Conservation (phyloP, 2,888 invertebrate genomes). For the Himalopsyche tibetana region DNA sequence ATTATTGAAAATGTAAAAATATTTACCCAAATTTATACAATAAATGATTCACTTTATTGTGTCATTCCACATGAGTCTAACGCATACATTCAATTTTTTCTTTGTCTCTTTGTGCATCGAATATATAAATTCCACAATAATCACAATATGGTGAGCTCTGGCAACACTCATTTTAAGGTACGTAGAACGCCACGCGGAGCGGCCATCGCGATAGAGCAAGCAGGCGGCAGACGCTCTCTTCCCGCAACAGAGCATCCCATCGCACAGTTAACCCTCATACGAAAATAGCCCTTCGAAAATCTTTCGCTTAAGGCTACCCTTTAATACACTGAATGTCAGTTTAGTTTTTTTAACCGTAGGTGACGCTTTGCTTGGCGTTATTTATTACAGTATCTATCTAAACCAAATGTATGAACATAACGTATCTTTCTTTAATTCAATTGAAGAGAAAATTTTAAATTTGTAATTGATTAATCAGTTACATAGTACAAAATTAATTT, state of each 20-base stretch:
- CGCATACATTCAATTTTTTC: no score
- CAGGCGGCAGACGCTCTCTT: conserved; percentile 27
- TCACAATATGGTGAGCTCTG: neutral
- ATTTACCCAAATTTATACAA: no score
- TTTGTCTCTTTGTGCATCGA: no score
- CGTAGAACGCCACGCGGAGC: conserved; percentile 58
- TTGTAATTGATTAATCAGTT: no score
- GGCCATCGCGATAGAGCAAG: conserved; percentile 52
- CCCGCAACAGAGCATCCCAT: neutral
- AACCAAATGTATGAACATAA: conserved; percentile 31
- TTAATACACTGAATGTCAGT: neutral
- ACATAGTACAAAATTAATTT: no score
- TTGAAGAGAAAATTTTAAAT: no score
- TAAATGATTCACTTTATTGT: no score
- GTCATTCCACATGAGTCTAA: no score
- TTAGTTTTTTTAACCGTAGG: neutral
- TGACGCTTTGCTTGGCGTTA: conserved; percentile 14
- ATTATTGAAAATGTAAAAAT: no score
- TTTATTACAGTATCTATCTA: conserved; percentile 49
- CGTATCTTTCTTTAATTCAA: no score
- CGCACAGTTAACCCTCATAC: neutral
- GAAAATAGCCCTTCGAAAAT: neutral
- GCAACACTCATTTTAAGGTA: conserved; percentile 6
- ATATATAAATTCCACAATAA: no score
- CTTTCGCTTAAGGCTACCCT: neutral